These are phyloP conservation scores for Drosophila paranaensis DNA, from an alignment of 2,888 invertebrate species.

Conservation along the genomic window DNA sequence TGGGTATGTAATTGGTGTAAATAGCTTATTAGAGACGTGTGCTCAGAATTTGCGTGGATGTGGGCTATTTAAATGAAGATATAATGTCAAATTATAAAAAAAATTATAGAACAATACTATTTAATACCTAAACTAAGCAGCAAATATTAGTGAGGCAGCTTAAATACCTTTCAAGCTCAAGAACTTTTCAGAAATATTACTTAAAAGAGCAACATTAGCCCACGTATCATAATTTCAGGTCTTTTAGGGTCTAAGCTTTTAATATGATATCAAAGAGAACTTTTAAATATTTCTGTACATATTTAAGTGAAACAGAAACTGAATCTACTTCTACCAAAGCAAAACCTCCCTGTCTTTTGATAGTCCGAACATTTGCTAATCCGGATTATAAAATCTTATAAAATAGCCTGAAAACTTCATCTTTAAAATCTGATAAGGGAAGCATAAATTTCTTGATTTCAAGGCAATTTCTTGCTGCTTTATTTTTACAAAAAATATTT, in stretches of 20 bases:
- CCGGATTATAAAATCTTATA: constrained; percentile 1
- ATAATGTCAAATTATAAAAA: too few species aligned
- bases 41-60: neutral
- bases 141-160: neutral
- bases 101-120: neutral
- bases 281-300: neutral
- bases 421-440: neutral
- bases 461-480: neutral
- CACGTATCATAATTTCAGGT: neutral
- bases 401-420: neutral
- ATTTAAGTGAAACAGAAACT: neutral
- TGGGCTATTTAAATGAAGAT: neutral
- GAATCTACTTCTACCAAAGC: neutral
- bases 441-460: neutral
- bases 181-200: neutral
- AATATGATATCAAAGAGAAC: constrained; percentile 6
- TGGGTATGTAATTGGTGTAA: constrained; percentile 9
- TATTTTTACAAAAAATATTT: neutral
- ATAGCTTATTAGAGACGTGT: constrained; percentile 17
- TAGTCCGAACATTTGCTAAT: neutral
- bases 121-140: neutral
- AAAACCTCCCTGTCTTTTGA: neutral
- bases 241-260: neutral
- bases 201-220: neutral
- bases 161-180: neutral